Percentiles rank a stretch among this genome's conserved stretches.
Evolutionary conservation across 2,113 vertebrate genomes (phyloP).

Genomic region (Ariopsis seemanni): DNA sequence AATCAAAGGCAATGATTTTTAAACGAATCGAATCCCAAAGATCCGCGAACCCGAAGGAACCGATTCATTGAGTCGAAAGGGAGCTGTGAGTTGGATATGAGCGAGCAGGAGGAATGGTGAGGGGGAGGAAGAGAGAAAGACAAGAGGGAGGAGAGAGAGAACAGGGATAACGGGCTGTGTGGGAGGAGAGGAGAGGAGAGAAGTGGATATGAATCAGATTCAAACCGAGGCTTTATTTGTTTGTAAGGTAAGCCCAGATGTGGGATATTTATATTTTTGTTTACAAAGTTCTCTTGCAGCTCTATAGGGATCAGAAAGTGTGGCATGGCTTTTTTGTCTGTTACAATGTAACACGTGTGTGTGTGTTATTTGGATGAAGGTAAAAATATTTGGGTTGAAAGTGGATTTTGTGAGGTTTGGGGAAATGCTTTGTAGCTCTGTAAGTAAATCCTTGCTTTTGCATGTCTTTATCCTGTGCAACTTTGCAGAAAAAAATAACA

Average conservation of each 20-base stretch:
- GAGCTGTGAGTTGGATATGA: not conserved
- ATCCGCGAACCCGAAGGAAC: not conserved
- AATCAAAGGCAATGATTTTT: not conserved
- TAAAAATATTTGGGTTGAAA: not conserved
- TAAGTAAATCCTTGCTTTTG: not conserved
- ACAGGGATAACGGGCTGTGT: not conserved
- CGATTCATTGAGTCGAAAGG: not conserved
- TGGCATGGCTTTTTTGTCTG: not conserved
- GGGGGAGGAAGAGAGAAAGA: not conserved
- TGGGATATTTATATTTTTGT: not conserved
- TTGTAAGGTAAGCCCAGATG: not conserved
- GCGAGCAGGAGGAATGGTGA: not conserved
- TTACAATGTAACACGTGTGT: not conserved
- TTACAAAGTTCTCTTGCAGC: not conserved
- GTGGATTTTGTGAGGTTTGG: not conserved
- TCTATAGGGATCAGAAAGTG: not conserved
- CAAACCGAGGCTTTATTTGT: not conserved
- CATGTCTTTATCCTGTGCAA: not conserved
- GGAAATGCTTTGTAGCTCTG: not conserved
- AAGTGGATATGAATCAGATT: not conserved
- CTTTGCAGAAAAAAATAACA: not conserved
- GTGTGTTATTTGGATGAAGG: not conserved
- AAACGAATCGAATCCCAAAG: not conserved
- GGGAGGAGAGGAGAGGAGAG: not conserved
- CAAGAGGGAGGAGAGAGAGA: not conserved